Evolutionary conservation across 2,113 vertebrate species (phyloP).

Genomic region (Aptenodytes patagonicus): DNA sequence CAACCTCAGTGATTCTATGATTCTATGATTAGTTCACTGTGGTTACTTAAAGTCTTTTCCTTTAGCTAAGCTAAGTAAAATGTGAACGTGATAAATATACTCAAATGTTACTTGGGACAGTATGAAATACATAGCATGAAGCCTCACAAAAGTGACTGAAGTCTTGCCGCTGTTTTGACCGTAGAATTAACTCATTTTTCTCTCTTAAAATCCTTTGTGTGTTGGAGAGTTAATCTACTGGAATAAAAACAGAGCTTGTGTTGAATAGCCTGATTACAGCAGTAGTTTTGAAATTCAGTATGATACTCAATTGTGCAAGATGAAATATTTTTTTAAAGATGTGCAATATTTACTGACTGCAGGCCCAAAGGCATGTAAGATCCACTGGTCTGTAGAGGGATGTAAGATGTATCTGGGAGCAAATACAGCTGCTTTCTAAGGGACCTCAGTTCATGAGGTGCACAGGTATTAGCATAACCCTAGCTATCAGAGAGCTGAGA

Average conservation of each 20-base stretch:
- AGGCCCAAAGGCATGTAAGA: background rate
- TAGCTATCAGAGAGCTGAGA: background rate
- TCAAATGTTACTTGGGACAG: background rate
- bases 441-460: background rate
- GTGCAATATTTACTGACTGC: background rate
- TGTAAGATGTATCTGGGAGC: background rate
- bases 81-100: background rate
- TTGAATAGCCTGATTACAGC: background rate
- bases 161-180: background rate
- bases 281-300: background rate
- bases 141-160: background rate
- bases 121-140: background rate
- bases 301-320: background rate
- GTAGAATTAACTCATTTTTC: background rate
- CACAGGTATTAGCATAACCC: background rate
- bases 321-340: background rate
- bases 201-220: background rate
- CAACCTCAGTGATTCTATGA: too few relatives aligned
- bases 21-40: background rate
- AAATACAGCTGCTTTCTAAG: background rate
- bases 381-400: background rate
- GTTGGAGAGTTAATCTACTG: slow-evolving; percentile 20
- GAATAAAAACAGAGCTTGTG: slow-evolving; percentile 9
- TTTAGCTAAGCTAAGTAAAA: background rate
- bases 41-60: background rate